Base-by-base conservation (phyloP, 2,113 vertebrate species). In the Grammatotria lemairii region DNA sequence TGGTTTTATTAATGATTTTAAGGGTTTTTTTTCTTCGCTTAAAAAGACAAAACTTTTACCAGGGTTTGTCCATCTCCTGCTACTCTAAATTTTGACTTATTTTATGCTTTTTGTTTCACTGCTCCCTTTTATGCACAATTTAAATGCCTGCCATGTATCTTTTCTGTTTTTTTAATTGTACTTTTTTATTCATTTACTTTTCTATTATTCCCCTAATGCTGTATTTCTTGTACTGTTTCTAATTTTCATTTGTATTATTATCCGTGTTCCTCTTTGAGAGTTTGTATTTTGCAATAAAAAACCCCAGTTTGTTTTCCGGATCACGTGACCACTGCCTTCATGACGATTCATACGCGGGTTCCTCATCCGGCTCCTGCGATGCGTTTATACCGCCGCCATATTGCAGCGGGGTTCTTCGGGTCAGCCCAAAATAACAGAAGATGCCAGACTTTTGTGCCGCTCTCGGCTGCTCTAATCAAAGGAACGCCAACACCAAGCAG, bases 1-100 rank as follows among this genome's bases (percentile, higher is more conserved):
- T 31, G 26, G 0, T 60, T 60, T 31, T 17, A 31, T 60, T 60
- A 31, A 60, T 60, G 14, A 60, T 6, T 60, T 60, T 10, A 60
- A 31, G 57, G 0, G 0, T 26, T 5, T 58, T 49, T 58, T 60
- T 60, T 17, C 5, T 60, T 58, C 3, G 0, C 57, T 58, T 58
- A 31, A 58, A 58, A 58, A 2, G 57, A 31, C 14, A 60, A 1
- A 28, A 8, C 23, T 23, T 5, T 58, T 58, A 58, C 55, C 55
- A 58, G 3, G 8, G 8, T 1, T 58, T 58, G 55, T 8, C 55
- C 26, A 60, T 10, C 57, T 60, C 57, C 26, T 60, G 26, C 26
- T 60, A 31, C 1, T 60, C 26, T 31, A 60, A 10, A 60, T 31
- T 60, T 17, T 2, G 16, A 4, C 57, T 33, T 19, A 58, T 58